These are phyloP conservation scores for Bergia sp. DNA, from an alignment of 92 coral and sea anemone species.

Conservation along the genomic window DNA sequence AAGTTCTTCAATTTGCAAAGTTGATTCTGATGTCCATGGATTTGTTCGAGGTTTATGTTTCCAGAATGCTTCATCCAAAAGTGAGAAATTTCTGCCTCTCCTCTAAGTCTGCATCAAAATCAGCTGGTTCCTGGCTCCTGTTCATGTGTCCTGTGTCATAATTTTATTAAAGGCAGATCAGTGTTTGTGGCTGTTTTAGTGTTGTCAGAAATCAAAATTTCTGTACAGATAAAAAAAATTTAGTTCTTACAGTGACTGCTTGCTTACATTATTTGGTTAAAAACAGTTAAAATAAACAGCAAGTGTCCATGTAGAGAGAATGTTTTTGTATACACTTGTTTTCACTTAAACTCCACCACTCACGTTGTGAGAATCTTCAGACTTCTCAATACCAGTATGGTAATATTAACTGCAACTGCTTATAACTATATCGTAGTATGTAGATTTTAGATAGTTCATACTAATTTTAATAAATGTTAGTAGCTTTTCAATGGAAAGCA, in stretches of 20 bases:
- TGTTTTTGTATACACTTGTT: background rate
- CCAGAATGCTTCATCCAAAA: constrained; percentile 37
- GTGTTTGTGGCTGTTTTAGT: background rate
- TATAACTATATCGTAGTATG: background rate
- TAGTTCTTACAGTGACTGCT: background rate
- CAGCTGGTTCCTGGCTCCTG: constrained; percentile 10
- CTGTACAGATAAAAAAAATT: background rate
- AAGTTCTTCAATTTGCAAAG: constrained; percentile 17
- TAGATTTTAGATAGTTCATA: background rate
- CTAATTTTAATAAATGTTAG: background rate
- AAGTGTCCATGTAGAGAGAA: background rate
- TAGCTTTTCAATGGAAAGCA: background rate
- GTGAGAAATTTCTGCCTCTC: constrained; percentile 3
- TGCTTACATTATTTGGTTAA: background rate
- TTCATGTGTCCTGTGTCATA: background rate
- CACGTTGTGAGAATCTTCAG: background rate
- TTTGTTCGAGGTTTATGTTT: constrained; percentile 2
- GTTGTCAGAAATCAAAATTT: too few relatives aligned
- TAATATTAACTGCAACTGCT: background rate
- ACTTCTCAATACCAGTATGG: background rate
- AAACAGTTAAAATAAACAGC: background rate
- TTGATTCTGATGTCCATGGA: constrained; percentile 8
- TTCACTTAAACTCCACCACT: background rate
- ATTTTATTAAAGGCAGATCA: background rate
- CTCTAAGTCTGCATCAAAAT: constrained; percentile 7